A percentile compares a stretch with the other conserved stretches of the same genome.
phyloP scores from a whole-genome alignment of 2,113 vertebrate genomes.

The Gnathonemus echidnorhynchus region DNA sequence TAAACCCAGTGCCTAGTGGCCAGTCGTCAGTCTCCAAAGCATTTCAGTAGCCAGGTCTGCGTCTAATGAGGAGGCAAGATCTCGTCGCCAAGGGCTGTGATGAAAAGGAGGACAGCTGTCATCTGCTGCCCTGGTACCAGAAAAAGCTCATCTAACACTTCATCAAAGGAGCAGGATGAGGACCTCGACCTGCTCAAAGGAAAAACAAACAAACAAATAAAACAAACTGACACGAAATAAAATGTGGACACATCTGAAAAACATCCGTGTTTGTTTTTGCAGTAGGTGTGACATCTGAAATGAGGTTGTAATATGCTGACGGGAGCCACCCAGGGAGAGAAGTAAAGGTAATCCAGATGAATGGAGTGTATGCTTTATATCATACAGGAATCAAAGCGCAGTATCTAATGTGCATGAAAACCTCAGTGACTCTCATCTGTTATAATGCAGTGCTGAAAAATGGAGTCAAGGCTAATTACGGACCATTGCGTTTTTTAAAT shows the following conservation, averaged over 20 bases:
- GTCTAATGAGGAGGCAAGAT: not conserved
- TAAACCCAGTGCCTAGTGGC: not conserved
- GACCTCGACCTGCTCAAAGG: slow-evolving; percentile 4
- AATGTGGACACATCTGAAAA: not conserved
- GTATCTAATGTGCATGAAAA: not conserved
- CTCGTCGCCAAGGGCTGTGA: not conserved
- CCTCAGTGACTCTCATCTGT: not conserved
- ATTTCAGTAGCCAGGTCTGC: not conserved
- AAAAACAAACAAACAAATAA: slow-evolving; percentile 5
- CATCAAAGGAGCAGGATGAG: slow-evolving; percentile 35
- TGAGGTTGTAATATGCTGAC: not conserved
- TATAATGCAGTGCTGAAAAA: not conserved
- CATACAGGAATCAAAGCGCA: not conserved
- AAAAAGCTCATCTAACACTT: slow-evolving; percentile 36
- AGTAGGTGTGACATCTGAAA: not conserved
- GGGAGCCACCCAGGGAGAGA: not conserved
- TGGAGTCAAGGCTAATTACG: not conserved
- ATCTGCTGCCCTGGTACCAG: not conserved
- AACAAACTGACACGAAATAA: not conserved
- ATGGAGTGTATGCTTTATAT: not conserved
- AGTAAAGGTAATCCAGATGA: not conserved
- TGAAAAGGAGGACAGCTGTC: not conserved
- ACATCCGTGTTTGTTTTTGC: not conserved
- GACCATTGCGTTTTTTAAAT: not conserved
- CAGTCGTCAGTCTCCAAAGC: not conserved